Evolutionary conservation across 2,888 invertebrate species (phyloP).

Genomic region (Calephelis perditalis): DNA sequence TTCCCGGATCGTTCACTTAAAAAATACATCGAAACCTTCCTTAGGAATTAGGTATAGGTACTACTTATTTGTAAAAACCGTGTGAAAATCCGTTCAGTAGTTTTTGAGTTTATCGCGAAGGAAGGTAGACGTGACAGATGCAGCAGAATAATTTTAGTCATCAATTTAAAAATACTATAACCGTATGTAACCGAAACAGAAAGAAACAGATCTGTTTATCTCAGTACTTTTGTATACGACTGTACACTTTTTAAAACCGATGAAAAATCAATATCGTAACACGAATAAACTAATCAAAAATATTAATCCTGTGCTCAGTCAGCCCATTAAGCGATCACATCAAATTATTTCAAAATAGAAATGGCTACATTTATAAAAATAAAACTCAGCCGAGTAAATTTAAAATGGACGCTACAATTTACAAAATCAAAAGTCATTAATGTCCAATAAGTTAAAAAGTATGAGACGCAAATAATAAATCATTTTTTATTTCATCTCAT

Average conservation of each 20-base stretch:
- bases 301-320: not conserved
- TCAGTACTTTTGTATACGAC: too few species aligned
- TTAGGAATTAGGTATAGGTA: too few species aligned
- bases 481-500: slow-evolving; percentile 73
- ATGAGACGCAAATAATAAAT: slow-evolving; percentile 69
- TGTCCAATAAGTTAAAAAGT: slow-evolving; percentile 75
- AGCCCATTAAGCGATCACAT: slow-evolving; percentile 4
- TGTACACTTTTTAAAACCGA: not conserved
- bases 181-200: too few species aligned
- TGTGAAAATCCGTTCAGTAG: too few species aligned
- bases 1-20: too few species aligned
- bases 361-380: slow-evolving; percentile 43
- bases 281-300: slow-evolving; percentile 5
- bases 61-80: too few species aligned
- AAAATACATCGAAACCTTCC: too few species aligned
- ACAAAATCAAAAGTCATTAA: slow-evolving; percentile 75
- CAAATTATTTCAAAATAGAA: slow-evolving; percentile 19
- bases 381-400: slow-evolving; percentile 40
- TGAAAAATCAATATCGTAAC: not conserved
- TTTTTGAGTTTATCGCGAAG: too few species aligned
- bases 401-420: slow-evolving; percentile 42
- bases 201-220: too few species aligned
- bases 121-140: too few species aligned
- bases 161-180: too few species aligned
- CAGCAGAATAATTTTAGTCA: too few species aligned